Evolutionary conservation across 1,140 invertebrate species (phyloP).

Genomic region (Condylostylus longicornis): DNA sequence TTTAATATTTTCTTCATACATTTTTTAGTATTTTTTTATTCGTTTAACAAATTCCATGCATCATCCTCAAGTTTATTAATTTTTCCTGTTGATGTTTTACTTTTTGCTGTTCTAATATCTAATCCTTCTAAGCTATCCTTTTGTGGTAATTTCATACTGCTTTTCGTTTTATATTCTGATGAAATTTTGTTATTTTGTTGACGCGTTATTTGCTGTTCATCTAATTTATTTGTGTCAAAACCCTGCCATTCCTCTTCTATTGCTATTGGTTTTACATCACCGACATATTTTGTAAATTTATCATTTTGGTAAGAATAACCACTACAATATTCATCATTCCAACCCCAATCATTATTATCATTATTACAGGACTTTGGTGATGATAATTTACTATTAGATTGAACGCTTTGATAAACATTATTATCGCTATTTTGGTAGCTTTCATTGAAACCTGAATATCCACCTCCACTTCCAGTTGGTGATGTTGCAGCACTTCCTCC

Average conservation of each 20-base stretch:
- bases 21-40: slow-evolving; percentile 30
- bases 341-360: slow-evolving; percentile 5
- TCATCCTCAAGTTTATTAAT: slow-evolving; percentile 37
- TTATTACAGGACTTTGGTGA: background rate
- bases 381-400: slow-evolving; percentile 14
- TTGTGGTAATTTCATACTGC: slow-evolving; percentile 23
- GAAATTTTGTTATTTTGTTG: slow-evolving; percentile 6
- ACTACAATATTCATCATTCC: slow-evolving; percentile 3
- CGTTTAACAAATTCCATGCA: slow-evolving; percentile 41
- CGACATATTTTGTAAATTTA: background rate
- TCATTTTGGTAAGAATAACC: slow-evolving; percentile 3
- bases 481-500: slow-evolving; percentile 38
- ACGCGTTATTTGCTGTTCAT: background rate
- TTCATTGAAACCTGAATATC: slow-evolving; percentile 15
- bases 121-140: slow-evolving; percentile 36
- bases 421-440: slow-evolving; percentile 9
- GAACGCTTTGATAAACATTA: slow-evolving; percentile 22
- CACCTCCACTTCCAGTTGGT: slow-evolving; percentile 14
- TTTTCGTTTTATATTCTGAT: slow-evolving; percentile 22
- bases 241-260: slow-evolving; percentile 8
- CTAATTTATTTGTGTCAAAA: slow-evolving; percentile 7
- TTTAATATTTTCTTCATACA: too few relatives aligned
- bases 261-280: too few relatives aligned
- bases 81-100: slow-evolving; percentile 9
- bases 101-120: slow-evolving; percentile 32